phyloP scores from a whole-genome alignment of 2,113 vertebrate genomes.

The Tetraodon nigroviridis region DNA sequence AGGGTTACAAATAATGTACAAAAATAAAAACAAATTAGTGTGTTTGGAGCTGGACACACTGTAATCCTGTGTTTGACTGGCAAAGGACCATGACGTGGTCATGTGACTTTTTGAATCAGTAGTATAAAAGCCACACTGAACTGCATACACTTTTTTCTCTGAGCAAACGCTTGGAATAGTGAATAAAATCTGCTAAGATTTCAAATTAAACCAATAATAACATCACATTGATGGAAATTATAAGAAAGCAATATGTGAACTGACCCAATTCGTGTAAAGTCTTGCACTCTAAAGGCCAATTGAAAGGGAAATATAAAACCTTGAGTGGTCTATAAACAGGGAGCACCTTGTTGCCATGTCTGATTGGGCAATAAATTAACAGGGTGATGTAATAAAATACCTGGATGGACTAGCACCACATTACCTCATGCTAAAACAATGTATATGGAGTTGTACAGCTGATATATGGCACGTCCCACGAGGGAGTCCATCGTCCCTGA shows the following conservation, averaged over 20 bases:
- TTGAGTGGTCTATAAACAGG: conserved; percentile 28
- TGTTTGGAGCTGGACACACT: too few relatives aligned
- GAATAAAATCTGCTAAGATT: too few relatives aligned
- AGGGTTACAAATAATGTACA: too few relatives aligned
- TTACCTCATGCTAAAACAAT: conserved; percentile 65
- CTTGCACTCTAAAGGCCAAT: not conserved
- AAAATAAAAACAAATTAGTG: too few relatives aligned
- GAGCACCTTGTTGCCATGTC: conserved; percentile 24
- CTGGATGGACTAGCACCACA: conserved; percentile 45
- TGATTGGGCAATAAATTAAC: conserved; percentile 44
- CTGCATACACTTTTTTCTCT: too few relatives aligned
- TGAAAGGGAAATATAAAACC: conserved; percentile 27
- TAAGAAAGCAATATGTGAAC: not conserved
- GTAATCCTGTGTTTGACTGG: too few relatives aligned
- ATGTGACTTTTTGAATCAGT: too few relatives aligned
- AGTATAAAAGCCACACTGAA: too few relatives aligned
- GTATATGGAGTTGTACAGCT: conserved; percentile 46
- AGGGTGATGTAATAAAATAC: conserved; percentile 32
- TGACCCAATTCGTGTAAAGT: conserved; percentile 4
- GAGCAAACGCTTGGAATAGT: too few relatives aligned
- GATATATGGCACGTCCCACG: conserved; percentile 48
- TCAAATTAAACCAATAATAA: too few relatives aligned
- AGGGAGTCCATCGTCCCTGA: conserved; percentile 56
- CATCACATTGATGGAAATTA: too few relatives aligned
- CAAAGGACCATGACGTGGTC: too few relatives aligned